phyloP scores from a whole-genome alignment of 2,113 vertebrate genomes.

The Sinocyclocheilus grahami region DNA sequence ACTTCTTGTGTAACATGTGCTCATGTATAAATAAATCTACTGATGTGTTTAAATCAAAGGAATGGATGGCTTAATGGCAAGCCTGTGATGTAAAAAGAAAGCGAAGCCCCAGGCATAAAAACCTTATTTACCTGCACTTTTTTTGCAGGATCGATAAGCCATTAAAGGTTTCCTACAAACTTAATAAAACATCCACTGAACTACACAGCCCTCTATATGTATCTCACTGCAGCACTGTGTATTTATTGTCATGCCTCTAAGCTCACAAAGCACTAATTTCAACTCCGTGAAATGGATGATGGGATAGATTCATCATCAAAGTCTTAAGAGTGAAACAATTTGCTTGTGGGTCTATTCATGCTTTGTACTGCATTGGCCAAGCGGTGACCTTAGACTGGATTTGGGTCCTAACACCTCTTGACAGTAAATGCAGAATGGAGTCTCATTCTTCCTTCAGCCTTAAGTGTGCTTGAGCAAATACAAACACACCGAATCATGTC shows the following conservation, averaged over 20 bases:
- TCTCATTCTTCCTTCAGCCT: neutral
- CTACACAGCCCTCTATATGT: neutral
- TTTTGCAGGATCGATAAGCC: constrained; percentile 59
- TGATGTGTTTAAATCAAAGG: constrained; percentile 49
- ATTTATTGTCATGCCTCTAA: neutral
- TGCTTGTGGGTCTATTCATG: neutral
- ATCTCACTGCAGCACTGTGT: neutral
- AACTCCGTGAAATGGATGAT: constrained; percentile 3
- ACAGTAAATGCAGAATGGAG: neutral
- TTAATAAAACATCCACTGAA: constrained; percentile 37
- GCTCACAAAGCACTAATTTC: constrained; percentile 15
- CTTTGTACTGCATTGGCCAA: neutral
- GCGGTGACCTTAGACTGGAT: constrained; percentile 3
- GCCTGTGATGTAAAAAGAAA: constrained; percentile 49
- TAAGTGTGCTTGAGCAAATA: neutral
- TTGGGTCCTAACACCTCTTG: neutral
- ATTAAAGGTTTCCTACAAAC: constrained; percentile 54
- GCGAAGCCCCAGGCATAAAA: constrained; percentile 30
- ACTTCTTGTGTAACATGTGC: neutral
- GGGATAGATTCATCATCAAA: neutral
- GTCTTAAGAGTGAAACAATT: neutral
- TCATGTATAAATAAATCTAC: constrained; percentile 29
- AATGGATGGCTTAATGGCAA: constrained; percentile 28
- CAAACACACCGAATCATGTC: constrained; percentile 4
- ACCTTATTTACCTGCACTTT: constrained; percentile 40